phyloP scores from a whole-genome alignment of 2,113 vertebrate species.

The Oostethus manadensis region DNA sequence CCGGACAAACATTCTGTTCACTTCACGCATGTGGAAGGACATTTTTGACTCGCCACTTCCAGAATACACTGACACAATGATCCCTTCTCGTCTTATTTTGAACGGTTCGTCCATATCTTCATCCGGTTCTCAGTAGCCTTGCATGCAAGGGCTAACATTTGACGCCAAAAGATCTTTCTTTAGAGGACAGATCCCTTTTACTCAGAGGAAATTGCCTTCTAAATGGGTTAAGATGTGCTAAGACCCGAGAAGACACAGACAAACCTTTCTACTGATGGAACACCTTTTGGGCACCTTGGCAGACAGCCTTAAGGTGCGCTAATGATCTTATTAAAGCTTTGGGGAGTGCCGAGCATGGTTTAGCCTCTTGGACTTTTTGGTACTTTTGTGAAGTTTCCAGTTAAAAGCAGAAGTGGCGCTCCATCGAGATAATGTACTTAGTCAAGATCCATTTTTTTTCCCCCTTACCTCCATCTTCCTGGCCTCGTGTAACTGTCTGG shows the following conservation, averaged over 20 bases:
- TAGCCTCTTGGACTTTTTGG: slow-evolving; percentile 42
- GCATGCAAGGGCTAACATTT: slow-evolving; percentile 55
- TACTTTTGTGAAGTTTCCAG: slow-evolving; percentile 50
- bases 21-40: too few species aligned
- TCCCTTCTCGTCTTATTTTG: slow-evolving; percentile 54
- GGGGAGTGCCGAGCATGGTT: slow-evolving; percentile 40
- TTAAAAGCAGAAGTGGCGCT: slow-evolving; percentile 38
- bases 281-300: slow-evolving; percentile 54
- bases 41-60: too few species aligned
- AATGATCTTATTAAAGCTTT: slow-evolving; percentile 65
- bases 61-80: slow-evolving; percentile 9
- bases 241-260: slow-evolving; percentile 65
- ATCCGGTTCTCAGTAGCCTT: slow-evolving; percentile 61
- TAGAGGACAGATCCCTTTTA: slow-evolving; percentile 54
- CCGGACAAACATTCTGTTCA: too few species aligned
- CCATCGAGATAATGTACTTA: neutral
- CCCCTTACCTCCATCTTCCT: neutral
- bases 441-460: neutral
- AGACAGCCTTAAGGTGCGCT: slow-evolving; percentile 46
- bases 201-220: slow-evolving; percentile 67
- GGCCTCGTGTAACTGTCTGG: neutral
- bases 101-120: slow-evolving; percentile 53
- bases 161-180: slow-evolving; percentile 53
- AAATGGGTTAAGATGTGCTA: slow-evolving; percentile 70
- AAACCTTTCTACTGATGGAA: slow-evolving; percentile 64